A percentile compares a stretch with the other conserved stretches of the same genome.
These are phyloP conservation scores for Pitangus sulphuratus DNA, from an alignment of 2,797 vertebrate genomes.

Conservation along the genomic window DNA sequence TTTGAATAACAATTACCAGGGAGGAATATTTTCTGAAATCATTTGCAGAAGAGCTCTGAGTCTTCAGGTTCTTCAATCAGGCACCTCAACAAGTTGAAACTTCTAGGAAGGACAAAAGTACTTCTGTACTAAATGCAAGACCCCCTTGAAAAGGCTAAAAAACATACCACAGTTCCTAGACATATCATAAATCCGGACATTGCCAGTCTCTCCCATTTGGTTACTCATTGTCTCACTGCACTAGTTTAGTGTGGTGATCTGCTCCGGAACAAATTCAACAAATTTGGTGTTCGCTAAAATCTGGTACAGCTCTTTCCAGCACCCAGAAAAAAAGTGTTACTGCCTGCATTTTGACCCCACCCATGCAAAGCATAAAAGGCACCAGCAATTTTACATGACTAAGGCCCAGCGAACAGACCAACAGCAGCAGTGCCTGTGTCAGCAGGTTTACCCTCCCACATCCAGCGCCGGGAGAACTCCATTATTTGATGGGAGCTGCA, in stretches of 20 bases:
- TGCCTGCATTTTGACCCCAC: background rate
- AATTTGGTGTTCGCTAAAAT: background rate
- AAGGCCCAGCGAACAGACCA: background rate
- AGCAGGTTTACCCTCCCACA: slow-evolving; percentile 38
- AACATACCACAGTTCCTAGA: background rate
- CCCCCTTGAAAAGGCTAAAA: background rate
- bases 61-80: background rate
- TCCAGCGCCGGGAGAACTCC: background rate
- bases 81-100: background rate
- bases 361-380: slow-evolving; percentile 7
- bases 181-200: background rate
- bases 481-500: background rate
- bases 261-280: background rate
- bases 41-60: background rate
- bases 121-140: background rate
- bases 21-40: background rate
- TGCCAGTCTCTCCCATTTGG: background rate
- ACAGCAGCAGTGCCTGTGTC: background rate
- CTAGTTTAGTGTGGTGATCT: background rate
- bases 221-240: background rate
- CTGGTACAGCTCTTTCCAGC: background rate
- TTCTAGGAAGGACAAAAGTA: background rate
- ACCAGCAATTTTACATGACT: background rate
- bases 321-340: background rate
- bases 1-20: background rate